phyloP scores from a whole-genome alignment of 2,888 invertebrate species.

The Leptopilina myrica region DNA sequence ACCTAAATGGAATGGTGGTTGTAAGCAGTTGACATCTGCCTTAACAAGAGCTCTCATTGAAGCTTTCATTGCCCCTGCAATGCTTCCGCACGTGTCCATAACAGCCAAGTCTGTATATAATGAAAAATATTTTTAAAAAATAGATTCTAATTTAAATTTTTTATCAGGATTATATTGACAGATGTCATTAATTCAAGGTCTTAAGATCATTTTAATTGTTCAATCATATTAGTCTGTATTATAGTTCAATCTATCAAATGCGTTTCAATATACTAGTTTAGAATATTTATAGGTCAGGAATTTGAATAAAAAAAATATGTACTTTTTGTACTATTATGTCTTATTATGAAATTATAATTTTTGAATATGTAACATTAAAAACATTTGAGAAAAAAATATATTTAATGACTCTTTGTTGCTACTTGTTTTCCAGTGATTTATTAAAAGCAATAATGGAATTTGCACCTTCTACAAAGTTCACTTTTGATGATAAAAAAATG shows the following conservation, averaged over 20 bases:
- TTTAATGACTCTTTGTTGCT: too few species aligned
- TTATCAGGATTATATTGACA: constrained; percentile 8
- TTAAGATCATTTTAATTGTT: constrained; percentile 2
- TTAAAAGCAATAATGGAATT: too few species aligned
- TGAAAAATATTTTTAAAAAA: not conserved
- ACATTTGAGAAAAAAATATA: too few species aligned
- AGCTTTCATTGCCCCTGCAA: constrained; percentile 71
- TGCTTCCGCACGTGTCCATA: constrained; percentile 75
- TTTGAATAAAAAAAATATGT: too few species aligned
- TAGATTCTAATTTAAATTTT: constrained; percentile 39
- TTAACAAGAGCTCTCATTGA: constrained; percentile 74
- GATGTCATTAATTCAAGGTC: not conserved
- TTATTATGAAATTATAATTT: too few species aligned
- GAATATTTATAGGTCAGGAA: not conserved
- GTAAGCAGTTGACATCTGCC: constrained; percentile 73
- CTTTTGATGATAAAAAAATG: too few species aligned
- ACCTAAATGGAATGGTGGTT: constrained; percentile 75
- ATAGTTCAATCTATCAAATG: not conserved
- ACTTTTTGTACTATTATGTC: too few species aligned
- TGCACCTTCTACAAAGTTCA: too few species aligned
- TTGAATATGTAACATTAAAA: too few species aligned
- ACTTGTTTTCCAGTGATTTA: too few species aligned
- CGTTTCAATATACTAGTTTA: not conserved
- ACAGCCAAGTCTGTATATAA: constrained; percentile 57
- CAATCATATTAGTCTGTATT: not conserved